Conservation (phyloP, 2,888 invertebrate species). For the Scotopteryx bipunctaria region DNA sequence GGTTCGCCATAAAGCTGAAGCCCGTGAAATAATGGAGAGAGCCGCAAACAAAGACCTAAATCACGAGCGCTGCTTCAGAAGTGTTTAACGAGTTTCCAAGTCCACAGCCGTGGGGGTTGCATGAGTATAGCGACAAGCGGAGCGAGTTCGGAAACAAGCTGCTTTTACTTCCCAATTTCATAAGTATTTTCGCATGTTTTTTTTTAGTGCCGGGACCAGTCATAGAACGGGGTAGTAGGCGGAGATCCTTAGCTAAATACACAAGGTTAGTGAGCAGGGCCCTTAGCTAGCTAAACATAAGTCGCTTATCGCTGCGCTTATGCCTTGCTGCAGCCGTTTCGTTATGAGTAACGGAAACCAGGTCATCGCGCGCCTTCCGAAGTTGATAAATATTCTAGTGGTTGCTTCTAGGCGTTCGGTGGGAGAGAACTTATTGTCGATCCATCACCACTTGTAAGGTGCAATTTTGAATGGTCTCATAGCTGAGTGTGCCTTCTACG, state of each 20-base stretch:
- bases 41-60: constrained; percentile 37
- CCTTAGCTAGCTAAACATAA: not conserved
- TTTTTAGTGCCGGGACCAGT: too few species aligned
- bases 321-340: not conserved
- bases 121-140: constrained; percentile 3
- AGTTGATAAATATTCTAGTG: constrained; percentile 29
- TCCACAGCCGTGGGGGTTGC: not conserved
- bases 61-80: constrained; percentile 29
- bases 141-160: not conserved
- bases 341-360: constrained; percentile 29
- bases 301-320: constrained; percentile 8
- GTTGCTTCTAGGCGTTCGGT: not conserved
- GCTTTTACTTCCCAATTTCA: too few species aligned
- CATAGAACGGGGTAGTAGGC: too few species aligned
- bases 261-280: too few species aligned
- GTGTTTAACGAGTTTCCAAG: constrained; percentile 34
- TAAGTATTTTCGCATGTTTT: too few species aligned
- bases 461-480: too few species aligned
- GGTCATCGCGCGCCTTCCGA: constrained; percentile 27
- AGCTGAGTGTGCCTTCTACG: too few species aligned
- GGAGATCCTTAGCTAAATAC: too few species aligned
- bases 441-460: too few species aligned
- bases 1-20: constrained; percentile 11
- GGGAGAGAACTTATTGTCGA: too few species aligned
- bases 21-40: constrained; percentile 31